Evolutionary conservation across 2,888 invertebrate species (phyloP).

Genomic region (Thymelicus lineola): DNA sequence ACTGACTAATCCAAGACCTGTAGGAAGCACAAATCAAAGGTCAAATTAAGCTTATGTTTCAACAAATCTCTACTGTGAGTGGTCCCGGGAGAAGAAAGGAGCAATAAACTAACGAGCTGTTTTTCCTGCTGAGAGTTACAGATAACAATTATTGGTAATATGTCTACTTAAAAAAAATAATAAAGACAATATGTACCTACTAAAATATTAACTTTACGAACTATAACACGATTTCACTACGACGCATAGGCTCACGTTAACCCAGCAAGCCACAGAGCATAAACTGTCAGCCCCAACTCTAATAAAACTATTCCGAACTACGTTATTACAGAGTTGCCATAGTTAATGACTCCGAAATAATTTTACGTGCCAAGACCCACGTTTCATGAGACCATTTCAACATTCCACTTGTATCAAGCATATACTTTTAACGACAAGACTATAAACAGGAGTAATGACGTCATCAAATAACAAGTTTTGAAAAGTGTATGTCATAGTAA

Average conservation of each 20-base stretch:
- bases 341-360: slow-evolving; percentile 42
- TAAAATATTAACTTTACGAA: not conserved
- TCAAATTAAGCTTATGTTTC: no score
- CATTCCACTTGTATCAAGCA: slow-evolving; percentile 16
- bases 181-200: no score
- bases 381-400: slow-evolving; percentile 24
- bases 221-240: not conserved
- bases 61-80: no score
- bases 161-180: no score
- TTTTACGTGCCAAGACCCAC: slow-evolving; percentile 37
- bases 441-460: slow-evolving; percentile 18
- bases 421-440: slow-evolving; percentile 10
- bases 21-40: no score
- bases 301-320: slow-evolving; percentile 33
- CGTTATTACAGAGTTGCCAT: slow-evolving; percentile 36
- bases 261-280: slow-evolving; percentile 26
- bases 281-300: slow-evolving; percentile 30
- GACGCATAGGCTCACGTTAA: slow-evolving; percentile 11
- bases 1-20: no score
- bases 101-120: no score
- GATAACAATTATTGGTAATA: no score
- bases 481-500: slow-evolving; percentile 11
- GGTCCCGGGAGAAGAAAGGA: no score
- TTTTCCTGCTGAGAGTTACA: no score
- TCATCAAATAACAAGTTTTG: slow-evolving; percentile 17